A percentile compares a stretch with the other conserved stretches of the same genome.
Conservation (phyloP, 2,888 invertebrate genomes). For the Brachycybe producta region DNA sequence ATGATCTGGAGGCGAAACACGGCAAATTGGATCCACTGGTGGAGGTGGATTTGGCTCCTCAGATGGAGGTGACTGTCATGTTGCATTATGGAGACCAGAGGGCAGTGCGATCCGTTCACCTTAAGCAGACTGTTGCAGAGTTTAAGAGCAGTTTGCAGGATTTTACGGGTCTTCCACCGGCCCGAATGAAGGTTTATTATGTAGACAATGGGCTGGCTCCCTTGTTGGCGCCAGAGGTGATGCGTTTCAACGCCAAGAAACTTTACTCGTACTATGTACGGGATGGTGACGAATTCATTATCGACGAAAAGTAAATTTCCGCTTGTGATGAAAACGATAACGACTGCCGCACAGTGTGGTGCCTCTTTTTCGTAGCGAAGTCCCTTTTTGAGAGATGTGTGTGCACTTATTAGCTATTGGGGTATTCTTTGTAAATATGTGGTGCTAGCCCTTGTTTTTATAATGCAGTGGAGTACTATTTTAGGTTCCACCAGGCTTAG, state of each 20-base stretch:
- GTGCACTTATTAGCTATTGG: too few relatives aligned
- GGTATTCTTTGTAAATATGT: too few relatives aligned
- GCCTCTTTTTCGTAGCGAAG: too few relatives aligned
- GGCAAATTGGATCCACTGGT: constrained; percentile 83
- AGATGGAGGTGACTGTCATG: constrained; percentile 65
- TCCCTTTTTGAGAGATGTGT: too few relatives aligned
- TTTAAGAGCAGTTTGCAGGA: constrained; percentile 30
- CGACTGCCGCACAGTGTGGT: too few relatives aligned
- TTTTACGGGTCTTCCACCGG: constrained; percentile 21
- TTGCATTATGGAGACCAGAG: constrained; percentile 54
- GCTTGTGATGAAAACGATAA: too few relatives aligned
- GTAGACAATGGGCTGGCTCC: constrained; percentile 55
- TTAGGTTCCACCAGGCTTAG: too few relatives aligned
- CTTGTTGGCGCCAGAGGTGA: constrained; percentile 69
- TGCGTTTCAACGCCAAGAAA: constrained; percentile 76
- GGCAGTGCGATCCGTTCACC: constrained; percentile 50
- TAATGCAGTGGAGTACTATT: too few relatives aligned
- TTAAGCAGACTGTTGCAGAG: constrained; percentile 60
- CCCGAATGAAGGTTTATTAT: constrained; percentile 54
- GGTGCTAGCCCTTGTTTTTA: too few relatives aligned
- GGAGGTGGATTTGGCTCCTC: constrained; percentile 56
- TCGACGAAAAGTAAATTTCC: constrained; percentile 45
- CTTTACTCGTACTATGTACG: constrained; percentile 81
- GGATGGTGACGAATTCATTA: constrained; percentile 79
- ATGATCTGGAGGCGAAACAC: constrained; percentile 67